These are phyloP conservation scores for Sitta europaea DNA, from an alignment of 2,113 vertebrate genomes.

Conservation along the genomic window DNA sequence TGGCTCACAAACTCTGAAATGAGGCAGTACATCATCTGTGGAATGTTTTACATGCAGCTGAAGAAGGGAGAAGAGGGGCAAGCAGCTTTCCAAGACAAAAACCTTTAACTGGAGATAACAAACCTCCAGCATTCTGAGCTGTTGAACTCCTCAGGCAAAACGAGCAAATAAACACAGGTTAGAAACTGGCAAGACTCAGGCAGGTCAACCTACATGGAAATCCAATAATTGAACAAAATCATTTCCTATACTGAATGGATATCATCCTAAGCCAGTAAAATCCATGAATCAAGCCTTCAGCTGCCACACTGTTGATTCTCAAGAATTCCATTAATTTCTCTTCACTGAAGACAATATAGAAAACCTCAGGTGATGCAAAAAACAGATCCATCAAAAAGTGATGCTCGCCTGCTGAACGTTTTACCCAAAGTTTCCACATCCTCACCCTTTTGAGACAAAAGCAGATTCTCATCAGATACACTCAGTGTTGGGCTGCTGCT, in stretches of 20 bases:
- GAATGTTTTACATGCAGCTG: background rate
- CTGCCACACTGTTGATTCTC: background rate
- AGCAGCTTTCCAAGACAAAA: background rate
- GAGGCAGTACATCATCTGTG: background rate
- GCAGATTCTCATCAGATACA: background rate
- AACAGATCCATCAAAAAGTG: background rate
- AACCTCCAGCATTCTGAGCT: background rate
- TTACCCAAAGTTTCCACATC: background rate
- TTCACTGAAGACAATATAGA: background rate
- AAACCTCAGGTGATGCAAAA: background rate
- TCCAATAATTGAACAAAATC: background rate
- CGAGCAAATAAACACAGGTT: background rate
- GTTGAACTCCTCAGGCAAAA: background rate
- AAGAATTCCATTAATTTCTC: background rate
- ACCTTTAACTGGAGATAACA: background rate
- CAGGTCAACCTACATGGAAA: background rate
- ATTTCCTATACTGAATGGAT: rapidly evolving
- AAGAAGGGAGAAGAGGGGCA: background rate
- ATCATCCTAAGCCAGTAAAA: background rate
- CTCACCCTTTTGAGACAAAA: background rate
- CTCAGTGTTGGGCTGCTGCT: background rate
- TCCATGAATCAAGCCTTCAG: background rate
- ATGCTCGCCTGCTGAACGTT: background rate
- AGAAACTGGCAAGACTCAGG: background rate
- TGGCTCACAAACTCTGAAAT: background rate